A percentile compares a stretch with the other conserved stretches of the same genome.
Conservation (phyloP, 2,797 vertebrate genomes). For the Orestias chungarensis region DNA sequence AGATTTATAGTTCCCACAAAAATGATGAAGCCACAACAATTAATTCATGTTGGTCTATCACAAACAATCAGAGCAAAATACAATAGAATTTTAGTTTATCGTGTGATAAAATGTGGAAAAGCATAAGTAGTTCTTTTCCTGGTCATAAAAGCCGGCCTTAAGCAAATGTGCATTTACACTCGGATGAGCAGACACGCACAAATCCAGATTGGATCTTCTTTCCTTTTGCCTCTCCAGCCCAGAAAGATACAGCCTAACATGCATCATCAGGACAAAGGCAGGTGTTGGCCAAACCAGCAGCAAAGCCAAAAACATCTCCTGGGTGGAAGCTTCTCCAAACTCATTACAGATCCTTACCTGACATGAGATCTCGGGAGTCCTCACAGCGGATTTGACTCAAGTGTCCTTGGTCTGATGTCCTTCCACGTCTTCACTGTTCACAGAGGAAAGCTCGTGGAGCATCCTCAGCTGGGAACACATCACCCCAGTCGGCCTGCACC, state of each 20-base stretch:
- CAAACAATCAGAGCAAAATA: not conserved
- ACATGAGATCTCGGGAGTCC: not conserved
- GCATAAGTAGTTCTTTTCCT: not conserved
- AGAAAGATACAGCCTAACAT: constrained; percentile 1
- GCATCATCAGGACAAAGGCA: constrained; percentile 11
- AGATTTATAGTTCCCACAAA: not conserved
- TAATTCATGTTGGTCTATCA: not conserved
- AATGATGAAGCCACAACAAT: not conserved
- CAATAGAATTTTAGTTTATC: not conserved
- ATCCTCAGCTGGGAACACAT: constrained; percentile 55
- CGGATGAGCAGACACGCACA: constrained; percentile 19
- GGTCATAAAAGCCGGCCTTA: not conserved
- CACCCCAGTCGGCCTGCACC: constrained; percentile 56
- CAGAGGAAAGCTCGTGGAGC: constrained; percentile 43
- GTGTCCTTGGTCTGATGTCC: constrained; percentile 21
- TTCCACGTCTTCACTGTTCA: constrained; percentile 43
- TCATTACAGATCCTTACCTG: constrained; percentile 40
- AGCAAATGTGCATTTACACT: not conserved
- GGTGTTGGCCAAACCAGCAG: constrained; percentile 35
- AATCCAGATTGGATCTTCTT: constrained; percentile 17
- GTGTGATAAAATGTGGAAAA: not conserved
- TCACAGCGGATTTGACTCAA: not conserved
- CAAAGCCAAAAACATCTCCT: constrained; percentile 18
- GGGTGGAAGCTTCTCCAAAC: not conserved
- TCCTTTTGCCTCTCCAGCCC: not conserved